Base-by-base conservation (phyloP, 2,888 invertebrate species). In the Dicranocentrus wangi region DNA sequence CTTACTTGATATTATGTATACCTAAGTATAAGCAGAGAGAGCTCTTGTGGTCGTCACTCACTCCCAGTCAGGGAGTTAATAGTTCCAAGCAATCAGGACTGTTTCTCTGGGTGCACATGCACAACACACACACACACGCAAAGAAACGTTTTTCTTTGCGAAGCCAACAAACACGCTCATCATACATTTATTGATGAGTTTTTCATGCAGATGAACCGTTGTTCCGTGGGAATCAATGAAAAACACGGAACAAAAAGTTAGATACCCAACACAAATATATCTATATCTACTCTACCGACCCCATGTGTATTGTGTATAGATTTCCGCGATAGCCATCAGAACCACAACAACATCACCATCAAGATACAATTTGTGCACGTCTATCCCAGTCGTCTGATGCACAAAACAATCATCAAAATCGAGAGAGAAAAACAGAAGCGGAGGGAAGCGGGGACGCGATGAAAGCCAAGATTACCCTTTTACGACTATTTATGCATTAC, bases 161-260 rank as follows among this genome's bases (percentile, higher is more conserved):
- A 32, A 3, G 5, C 32, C 5, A 7, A 47, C 47, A 15, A 47
- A 47, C 15, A 47, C 15, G 13, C 47, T 10, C 47, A 47, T 47
- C 47, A 47, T n/a, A 5, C 47, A 47, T n/a, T 47, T 47, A 47
- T 47, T 47, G 47, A 47, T 47, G 47, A 47, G 47, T 47, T 47
- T 47, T 47, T 47, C 47, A 47, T 47, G 47, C 47, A 47, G 47
- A 47, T 47, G 47, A 47, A n/a, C 47, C 47, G 15, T 47, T 47
- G 47, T 47, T 47, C n/a, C 47, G 47, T 47, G 47, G 47, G 47
- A 47, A 47, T 47, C 15, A n/a, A 32, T 3, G 3, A 32, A 32
- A 32, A 47, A 47, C 47, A 47, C 15, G 47, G 15, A n/a, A 47
- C n/a, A n/a, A n/a, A n/a, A n/a, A n/a, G n/a, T n/a, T n/a, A n/a